Evolutionary conservation across 2,113 vertebrate species (phyloP).

Genomic region (Morone chrysops): DNA sequence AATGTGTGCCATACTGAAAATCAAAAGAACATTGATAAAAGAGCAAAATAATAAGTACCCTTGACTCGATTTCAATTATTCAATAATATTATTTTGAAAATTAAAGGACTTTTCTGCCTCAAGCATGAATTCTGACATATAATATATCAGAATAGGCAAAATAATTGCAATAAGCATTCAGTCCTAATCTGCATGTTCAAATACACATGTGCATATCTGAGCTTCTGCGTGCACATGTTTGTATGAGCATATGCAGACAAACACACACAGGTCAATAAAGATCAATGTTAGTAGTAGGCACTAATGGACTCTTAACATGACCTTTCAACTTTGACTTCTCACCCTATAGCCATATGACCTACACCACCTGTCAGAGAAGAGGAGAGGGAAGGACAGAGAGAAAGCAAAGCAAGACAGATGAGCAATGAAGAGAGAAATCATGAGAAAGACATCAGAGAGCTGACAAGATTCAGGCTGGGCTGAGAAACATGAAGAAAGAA

Average conservation of each 20-base stretch:
- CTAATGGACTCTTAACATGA: slow-evolving; percentile 76
- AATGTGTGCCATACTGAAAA: too few species aligned
- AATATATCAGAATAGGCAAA: not conserved
- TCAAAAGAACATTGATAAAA: too few species aligned
- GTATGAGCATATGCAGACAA: slow-evolving; percentile 54
- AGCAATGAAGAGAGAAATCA: not conserved
- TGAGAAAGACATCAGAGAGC: not conserved
- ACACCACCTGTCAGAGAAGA: slow-evolving; percentile 61
- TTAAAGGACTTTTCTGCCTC: too few species aligned
- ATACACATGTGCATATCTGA: not conserved
- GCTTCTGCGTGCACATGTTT: not conserved
- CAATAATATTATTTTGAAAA: too few species aligned
- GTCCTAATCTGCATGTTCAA: not conserved
- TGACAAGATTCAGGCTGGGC: not conserved
- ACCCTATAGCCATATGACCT: slow-evolving; percentile 54
- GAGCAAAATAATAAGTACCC: too few species aligned
- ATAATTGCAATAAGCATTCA: not conserved
- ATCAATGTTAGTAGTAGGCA: slow-evolving; percentile 47
- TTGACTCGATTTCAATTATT: too few species aligned
- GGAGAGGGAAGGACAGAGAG: not conserved
- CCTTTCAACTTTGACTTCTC: slow-evolving; percentile 68
- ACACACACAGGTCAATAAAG: slow-evolving; percentile 68
- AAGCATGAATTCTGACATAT: not conserved
- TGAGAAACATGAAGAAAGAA: not conserved
- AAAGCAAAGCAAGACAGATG: not conserved